Base-by-base conservation (phyloP, 2,113 vertebrate genomes). In the Antennarius striatus region DNA sequence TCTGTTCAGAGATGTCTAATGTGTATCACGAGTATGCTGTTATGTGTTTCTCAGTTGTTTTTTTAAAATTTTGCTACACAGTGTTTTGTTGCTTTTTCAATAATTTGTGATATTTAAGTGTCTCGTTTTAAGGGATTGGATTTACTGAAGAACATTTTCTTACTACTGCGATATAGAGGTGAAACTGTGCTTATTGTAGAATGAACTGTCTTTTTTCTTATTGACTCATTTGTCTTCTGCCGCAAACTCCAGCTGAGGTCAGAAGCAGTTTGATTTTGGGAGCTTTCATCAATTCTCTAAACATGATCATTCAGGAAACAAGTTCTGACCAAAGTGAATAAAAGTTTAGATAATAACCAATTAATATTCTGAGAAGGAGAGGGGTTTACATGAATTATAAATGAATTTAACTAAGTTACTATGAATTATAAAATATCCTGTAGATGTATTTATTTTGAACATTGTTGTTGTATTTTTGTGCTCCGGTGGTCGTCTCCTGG, bases 61-160 rank as follows among this genome's bases (percentile, higher is more conserved):
- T 77, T 65, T 85, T 40, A 1, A 6, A 43, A 9, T 43, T 43
- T 81, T 71, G 65, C 73, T 73, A 51, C 67, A 51, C 77, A 70
- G 73, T 77, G 73, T 88, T 90, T 88, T 89, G 60, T 81, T 87
- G 83, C 79, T 16, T 88, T 87, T 88, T 84, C 88, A 91, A 92
- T 56, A 56, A 64, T 66, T 74, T 75, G 71, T 85, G 88, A 91
- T 91, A 91, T 90, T 88, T 84, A 86, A 92, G 86, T 78, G 79
- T 88, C 86, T 88, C 79, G 36, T 90, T 88, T 80, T 61, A 68
- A 80, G 71, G 68, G 80, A 86, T 74, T 75, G 80, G 81, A 82
- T 84, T 86, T 30, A 71, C 88, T 86, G 81, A 76, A 89, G 86
- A 90, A 91, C 83, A 89, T 93, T 91, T 92, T 92, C 89, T 86